Evolutionary conservation across 1,140 invertebrate species (phyloP), one percentile per base, ranked within the genome.

Genomic region (Halictus rubicundus): DNA sequence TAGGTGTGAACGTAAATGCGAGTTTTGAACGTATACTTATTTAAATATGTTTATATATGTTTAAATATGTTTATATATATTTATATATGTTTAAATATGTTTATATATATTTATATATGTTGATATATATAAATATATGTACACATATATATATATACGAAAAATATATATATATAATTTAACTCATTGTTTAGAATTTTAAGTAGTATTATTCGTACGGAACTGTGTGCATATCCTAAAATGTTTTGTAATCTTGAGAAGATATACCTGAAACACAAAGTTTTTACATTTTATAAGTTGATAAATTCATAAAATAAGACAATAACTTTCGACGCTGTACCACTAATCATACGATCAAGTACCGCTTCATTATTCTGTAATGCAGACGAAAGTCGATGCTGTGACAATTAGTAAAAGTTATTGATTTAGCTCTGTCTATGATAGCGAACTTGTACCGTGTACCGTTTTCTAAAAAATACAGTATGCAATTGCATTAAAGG

Each of bases 251-350:
- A 68, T 49, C 12, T 68, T 32, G n/a, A 25, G 4, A 54, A 63
- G n/a, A 16, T 65, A 60, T 5, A 63, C 49, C 61, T 52, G 3
- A 21, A 32, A 39, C 4, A 39, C 19, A 8, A 61, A 60, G 27
- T 74, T 72, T 74, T 65, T 42, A 80, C 39, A 42, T 80, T 66
- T 80, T 57, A 68, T 61, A 74, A 73, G 65, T 66, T 57, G 63
- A 74, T 78, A 73, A 79, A 73, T 46, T 66, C 66, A 66, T 25
- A 25, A 72, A 9, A 57, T 32, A 54, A 60, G 63, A 74, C 71
- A 80, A 80, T 74, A 80, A 80, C 66, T 73, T 78, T 21, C 66
- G 27, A 66, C 21, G 16, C 10, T 46, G 37, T 73, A 37, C 46
- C 23, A 49, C n/a, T 61, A 74, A 52, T 57, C 4, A 61, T 46